Conservation (phyloP, 2,888 invertebrate genomes). For the Caenorhabditis zanzibari region DNA sequence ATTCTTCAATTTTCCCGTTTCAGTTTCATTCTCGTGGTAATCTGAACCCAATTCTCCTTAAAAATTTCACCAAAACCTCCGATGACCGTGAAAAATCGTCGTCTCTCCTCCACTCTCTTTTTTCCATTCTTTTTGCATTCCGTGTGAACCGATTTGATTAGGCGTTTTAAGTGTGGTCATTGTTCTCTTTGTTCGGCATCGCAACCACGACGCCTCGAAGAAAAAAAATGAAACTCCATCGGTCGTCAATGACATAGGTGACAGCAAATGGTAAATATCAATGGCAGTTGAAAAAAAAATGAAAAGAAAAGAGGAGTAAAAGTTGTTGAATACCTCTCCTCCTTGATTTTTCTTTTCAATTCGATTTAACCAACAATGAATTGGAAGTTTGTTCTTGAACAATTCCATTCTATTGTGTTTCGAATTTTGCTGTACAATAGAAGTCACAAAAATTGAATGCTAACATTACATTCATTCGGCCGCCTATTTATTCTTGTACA, state of each 20-base stretch:
- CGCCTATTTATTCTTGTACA: constrained; percentile 48
- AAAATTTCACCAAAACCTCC: not conserved
- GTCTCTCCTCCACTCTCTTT: not conserved
- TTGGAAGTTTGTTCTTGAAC: constrained; percentile 50
- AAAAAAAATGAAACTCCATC: constrained; percentile 42
- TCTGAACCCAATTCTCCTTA: not conserved
- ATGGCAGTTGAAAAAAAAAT: constrained; percentile 9
- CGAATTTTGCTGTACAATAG: constrained; percentile 34
- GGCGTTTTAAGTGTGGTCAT: constrained; percentile 47
- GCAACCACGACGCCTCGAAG: not conserved
- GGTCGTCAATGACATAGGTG: constrained; percentile 39
- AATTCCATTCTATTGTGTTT: constrained; percentile 41
- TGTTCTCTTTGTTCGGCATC: constrained; percentile 43
- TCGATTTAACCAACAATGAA: constrained; percentile 51
- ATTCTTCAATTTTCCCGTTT: not conserved
- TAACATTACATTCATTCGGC: constrained; percentile 33
- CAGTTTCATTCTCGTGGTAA: not conserved
- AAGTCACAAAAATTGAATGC: constrained; percentile 48
- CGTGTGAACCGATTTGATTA: constrained; percentile 47
- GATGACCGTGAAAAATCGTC: constrained; percentile 32
- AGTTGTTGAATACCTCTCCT: constrained; percentile 24
- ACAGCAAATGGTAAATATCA: constrained; percentile 47
- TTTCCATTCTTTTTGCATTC: not conserved
- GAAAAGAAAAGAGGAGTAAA: constrained; percentile 27
- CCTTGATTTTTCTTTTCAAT: constrained; percentile 40